Percentiles rank a stretch among this genome's conserved stretches.
Evolutionary conservation across 64 coral and sea anemone species (phyloP).

Genomic region (Hydrozoanthus tunicans): DNA sequence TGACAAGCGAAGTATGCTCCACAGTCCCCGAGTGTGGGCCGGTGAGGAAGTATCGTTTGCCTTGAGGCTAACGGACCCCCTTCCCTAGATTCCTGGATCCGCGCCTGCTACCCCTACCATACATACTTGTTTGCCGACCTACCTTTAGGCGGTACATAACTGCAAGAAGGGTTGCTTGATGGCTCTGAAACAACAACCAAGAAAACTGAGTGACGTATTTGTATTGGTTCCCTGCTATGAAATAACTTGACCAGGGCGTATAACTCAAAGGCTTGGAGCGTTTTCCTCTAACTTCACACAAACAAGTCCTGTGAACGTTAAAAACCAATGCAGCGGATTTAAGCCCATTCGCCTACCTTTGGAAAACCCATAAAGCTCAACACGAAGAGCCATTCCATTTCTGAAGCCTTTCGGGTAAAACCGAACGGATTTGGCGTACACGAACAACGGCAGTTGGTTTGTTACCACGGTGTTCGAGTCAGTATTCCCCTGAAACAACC

Average conservation of each 20-base stretch:
- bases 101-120: no score
- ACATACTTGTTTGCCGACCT: not conserved
- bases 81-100: no score
- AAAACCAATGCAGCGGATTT: not conserved
- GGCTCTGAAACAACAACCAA: conserved; percentile 10
- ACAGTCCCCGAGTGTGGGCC: no score
- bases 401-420: conserved; percentile 36
- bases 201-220: not conserved
- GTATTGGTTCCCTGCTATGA: no score
- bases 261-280: no score
- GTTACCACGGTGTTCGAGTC: conserved; percentile 17
- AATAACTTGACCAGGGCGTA: no score
- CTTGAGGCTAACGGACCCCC: not conserved
- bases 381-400: conserved; percentile 48
- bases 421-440: conserved; percentile 21
- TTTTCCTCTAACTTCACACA: no score
- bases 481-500: conserved; percentile 31
- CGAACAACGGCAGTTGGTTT: conserved; percentile 21
- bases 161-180: conserved; percentile 21
- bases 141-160: conserved; percentile 28
- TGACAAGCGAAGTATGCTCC: no score
- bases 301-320: no score
- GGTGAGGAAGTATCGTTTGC: no score
- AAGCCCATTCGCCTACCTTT: not conserved
- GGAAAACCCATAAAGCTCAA: conserved; percentile 30